Evolutionary conservation across 2,797 vertebrate species (phyloP), one percentile per base, ranked within the genome.

Genomic region (Helicolenus hilgendorfi): DNA sequence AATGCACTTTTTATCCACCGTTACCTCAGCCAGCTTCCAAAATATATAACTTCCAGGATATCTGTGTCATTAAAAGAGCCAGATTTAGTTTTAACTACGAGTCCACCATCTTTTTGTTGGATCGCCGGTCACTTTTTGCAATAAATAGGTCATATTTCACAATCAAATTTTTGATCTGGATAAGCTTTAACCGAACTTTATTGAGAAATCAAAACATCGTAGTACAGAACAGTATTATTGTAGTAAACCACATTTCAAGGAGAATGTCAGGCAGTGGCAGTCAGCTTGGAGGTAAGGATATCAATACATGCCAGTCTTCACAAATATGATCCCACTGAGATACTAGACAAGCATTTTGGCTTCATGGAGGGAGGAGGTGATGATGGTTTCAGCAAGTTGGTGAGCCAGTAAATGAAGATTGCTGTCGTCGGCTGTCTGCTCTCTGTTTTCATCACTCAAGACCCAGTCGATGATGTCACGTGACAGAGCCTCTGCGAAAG

Each of bases 401-500:
- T 92, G 81, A 1, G 96, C 96, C 0, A 96, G 55, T 1, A 56
- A 24, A 18, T 93, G 83, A 49, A 96, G 71, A 14, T 83, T 45
- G 1, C 7, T 1, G 1, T 79, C 29, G 14, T 63, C 35, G 60
- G 70, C 14, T 7, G 4, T 35, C 72, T 76, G 38, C 18, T 91
- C 73, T 11, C 38, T 18, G 45, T 14, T 53, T 83, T 86, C 75
- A 13, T 36, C 13, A 0, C 15, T 35, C 14, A 84, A n/a, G 20
- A 91, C 91, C 65, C 86, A 84, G 35, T 81, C 64, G 1, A 97
- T 55, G 80, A 97, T 94, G 20, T 96, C 89, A 60, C 63, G 69
- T 0, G 97, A 97, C n/a, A 98, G 81, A 31, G 77, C 83, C 63
- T 96, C 92, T 0, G 96, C 97, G 4, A 96, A 97, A 20, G 76